Evolutionary conservation across 2,113 vertebrate genomes (phyloP).

Genomic region (Lepidothrix coronata): DNA sequence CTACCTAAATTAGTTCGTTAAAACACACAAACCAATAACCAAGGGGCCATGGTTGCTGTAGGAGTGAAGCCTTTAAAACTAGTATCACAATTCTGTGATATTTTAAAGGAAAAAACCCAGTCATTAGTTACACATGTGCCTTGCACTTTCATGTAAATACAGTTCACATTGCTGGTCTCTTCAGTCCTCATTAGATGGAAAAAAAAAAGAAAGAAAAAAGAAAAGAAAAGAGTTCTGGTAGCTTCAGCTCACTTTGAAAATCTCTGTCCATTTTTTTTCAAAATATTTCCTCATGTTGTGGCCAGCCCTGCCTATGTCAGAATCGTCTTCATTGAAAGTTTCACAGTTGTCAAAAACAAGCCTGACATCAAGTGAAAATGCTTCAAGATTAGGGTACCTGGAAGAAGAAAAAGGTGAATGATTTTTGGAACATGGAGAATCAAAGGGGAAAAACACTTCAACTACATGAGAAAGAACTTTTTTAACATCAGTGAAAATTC

Average conservation of each 20-base stretch:
- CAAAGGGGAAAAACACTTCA: background rate
- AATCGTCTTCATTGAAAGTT: slow-evolving; percentile 99
- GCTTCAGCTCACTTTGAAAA: slow-evolving; percentile 94
- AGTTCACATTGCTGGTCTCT: slow-evolving; percentile 83
- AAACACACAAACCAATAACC: slow-evolving; percentile 83
- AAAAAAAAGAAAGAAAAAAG: background rate
- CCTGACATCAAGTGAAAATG: slow-evolving; percentile 95
- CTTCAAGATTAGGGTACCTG: slow-evolving; percentile 94
- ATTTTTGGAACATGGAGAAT: background rate
- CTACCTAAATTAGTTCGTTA: slow-evolving; percentile 87
- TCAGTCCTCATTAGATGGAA: slow-evolving; percentile 69
- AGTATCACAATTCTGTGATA: slow-evolving; percentile 72
- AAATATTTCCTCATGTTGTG: slow-evolving; percentile 99
- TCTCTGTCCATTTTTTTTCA: slow-evolving; percentile 98
- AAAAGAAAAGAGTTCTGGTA: slow-evolving; percentile 14
- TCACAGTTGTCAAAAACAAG: slow-evolving; percentile 99
- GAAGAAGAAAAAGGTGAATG: slow-evolving; percentile 54
- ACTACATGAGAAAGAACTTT: background rate
- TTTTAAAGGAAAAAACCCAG: slow-evolving; percentile 65
- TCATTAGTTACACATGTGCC: slow-evolving; percentile 68
- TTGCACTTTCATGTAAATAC: slow-evolving; percentile 76
- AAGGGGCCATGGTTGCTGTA: slow-evolving; percentile 77
- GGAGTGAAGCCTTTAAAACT: slow-evolving; percentile 78
- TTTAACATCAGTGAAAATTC: background rate
- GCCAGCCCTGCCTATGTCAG: slow-evolving; percentile 96